Conservation (phyloP, 2,113 vertebrate species). For the Pomatorhinus ruficollis region DNA sequence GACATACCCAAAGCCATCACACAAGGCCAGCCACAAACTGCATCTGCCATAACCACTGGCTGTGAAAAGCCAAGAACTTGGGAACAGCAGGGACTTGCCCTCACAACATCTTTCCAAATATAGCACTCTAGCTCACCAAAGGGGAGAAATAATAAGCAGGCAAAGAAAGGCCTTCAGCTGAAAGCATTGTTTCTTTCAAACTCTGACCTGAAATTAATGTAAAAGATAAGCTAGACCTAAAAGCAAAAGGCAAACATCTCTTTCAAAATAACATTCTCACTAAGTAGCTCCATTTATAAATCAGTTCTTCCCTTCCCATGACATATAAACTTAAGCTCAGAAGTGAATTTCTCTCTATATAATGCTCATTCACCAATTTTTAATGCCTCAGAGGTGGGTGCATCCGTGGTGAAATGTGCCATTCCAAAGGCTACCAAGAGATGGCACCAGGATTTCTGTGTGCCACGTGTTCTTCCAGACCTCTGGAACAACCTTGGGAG, state of each 20-base stretch:
- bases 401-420: not conserved
- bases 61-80: not conserved
- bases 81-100: not conserved
- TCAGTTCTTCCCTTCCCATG: not conserved
- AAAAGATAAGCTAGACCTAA: not conserved
- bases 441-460: constrained; percentile 34
- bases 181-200: not conserved
- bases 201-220: not conserved
- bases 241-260: not conserved
- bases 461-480: not conserved
- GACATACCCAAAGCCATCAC: not conserved
- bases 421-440: constrained; percentile 50
- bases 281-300: not conserved
- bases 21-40: not conserved
- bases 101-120: not conserved
- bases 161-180: not conserved
- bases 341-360: not conserved
- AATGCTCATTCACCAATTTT: not conserved
- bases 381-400: not conserved
- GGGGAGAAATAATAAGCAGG: not conserved
- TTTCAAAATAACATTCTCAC: not conserved
- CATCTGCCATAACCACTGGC: not conserved
- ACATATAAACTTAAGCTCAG: not conserved
- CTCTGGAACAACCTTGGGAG: not conserved
- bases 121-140: not conserved